A percentile compares a stretch with the other conserved stretches of the same genome.
phyloP scores from a whole-genome alignment of 2,113 vertebrate species.

The Sylvia atricapilla region DNA sequence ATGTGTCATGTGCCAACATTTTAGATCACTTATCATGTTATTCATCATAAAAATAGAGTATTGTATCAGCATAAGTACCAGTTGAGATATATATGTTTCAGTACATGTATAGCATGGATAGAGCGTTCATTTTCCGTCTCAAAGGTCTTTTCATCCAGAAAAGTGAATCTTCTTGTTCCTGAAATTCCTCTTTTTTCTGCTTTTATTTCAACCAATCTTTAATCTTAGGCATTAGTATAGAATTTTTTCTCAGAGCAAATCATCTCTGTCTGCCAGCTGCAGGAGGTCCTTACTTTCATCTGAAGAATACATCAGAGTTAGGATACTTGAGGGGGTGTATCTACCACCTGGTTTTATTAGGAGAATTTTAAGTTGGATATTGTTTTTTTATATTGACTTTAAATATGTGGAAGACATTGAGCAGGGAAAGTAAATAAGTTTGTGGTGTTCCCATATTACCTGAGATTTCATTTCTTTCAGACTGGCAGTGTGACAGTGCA shows the following conservation, averaged over 20 bases:
- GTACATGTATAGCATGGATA: not conserved
- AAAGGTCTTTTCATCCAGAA: not conserved
- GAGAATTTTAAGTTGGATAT: not conserved
- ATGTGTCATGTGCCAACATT: not conserved
- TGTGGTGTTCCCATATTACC: not conserved
- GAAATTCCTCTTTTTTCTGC: not conserved
- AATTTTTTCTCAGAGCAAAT: not conserved
- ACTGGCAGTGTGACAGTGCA: not conserved
- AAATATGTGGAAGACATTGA: not conserved
- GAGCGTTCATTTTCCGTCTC: not conserved
- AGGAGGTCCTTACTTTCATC: not conserved
- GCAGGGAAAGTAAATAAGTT: not conserved
- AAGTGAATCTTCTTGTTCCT: not conserved
- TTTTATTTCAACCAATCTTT: not conserved
- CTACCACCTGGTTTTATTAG: not conserved
- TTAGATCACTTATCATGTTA: not conserved
- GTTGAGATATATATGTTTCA: not conserved
- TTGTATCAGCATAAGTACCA: not conserved
- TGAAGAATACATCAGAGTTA: not conserved
- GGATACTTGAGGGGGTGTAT: fast-evolving
- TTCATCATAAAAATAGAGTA: not conserved
- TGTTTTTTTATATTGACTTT: not conserved
- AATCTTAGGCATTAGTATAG: not conserved
- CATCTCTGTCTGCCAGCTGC: not conserved
- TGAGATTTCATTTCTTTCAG: not conserved